Base-by-base conservation (phyloP, 2,113 vertebrate genomes). In the Rhineura floridana region DNA sequence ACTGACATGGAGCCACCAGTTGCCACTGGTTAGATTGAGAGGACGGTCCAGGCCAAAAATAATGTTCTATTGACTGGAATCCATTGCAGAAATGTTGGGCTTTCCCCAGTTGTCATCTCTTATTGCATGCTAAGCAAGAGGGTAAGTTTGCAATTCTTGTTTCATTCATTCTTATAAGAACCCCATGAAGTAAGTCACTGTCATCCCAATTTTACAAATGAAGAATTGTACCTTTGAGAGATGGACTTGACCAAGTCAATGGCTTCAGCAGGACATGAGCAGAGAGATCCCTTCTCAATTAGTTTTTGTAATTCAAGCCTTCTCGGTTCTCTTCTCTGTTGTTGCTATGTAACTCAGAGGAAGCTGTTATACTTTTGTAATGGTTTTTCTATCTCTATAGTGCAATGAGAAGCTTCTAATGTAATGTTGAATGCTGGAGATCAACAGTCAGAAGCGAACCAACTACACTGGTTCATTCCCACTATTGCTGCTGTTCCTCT, bases 251-350 rank as follows among this genome's bases (percentile, higher is more conserved):
- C 30, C 30, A 8, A 28, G 55, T 3, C 59, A 65, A n/a, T 63
- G 82, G 10, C 73, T 36, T 13, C 19, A n/a, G 33, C 11, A 78
- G 6, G 21, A 78, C 44, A 75, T 85, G 39, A 85, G 62, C 52
- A 46, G n/a, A n/a, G n/a, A 65, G 73, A 30, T 33, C 42, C 55
- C 33, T 76, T 76, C 44, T 33, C 13, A 17, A 83, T 28, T 62
- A 42, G 42, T 39, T 77, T 65, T 12, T 50, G 3, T 39, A n/a
- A 30, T 36, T 82, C 15, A 30, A 10, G 17, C 10, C 4, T 21
- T 65, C 55, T 52, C 0, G 2, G 86, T 90, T 86, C 88, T 81
- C 30, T 92, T 93, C 73, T 76, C 55, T 72, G 5, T 63, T 88
- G 87, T 84, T 88, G 25, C 59, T 42, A 9, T 30, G 30, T 65